A percentile compares a stretch with the other conserved stretches of the same genome.
Conservation (phyloP, 2,113 vertebrate genomes). For the Pseudolaguvia tuberculata region DNA sequence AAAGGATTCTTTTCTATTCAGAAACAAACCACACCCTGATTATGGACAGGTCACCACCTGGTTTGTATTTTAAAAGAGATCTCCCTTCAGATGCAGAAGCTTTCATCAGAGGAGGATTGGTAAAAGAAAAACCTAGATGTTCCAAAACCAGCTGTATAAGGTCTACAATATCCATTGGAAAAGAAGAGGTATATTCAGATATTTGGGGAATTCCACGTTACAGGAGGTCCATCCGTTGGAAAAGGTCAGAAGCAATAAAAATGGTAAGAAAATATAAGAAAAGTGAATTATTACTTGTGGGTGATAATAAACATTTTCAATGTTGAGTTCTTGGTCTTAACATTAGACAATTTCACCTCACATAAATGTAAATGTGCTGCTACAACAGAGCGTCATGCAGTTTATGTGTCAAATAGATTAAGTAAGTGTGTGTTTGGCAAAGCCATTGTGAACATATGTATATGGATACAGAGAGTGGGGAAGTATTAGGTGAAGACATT, state of each 20-base stretch:
- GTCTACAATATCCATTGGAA: constrained; percentile 32
- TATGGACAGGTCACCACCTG: constrained; percentile 24
- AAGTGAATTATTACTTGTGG: constrained; percentile 56
- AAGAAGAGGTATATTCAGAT: constrained; percentile 43
- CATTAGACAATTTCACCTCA: too few relatives aligned
- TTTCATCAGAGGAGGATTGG: constrained; percentile 9
- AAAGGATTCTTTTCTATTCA: constrained; percentile 11
- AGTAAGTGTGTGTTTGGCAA: constrained; percentile 56
- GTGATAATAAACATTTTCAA: constrained; percentile 57
- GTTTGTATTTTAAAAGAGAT: constrained; percentile 21
- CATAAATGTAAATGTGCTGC: too few relatives aligned
- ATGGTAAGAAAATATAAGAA: constrained; percentile 45
- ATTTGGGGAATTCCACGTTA: constrained; percentile 48
- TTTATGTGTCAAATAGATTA: constrained; percentile 61
- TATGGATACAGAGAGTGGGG: constrained; percentile 1
- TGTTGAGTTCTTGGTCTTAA: constrained; percentile 42
- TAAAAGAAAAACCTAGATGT: constrained; percentile 34
- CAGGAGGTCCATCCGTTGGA: constrained; percentile 32
- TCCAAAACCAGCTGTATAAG: constrained; percentile 44
- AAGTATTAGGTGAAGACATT: constrained; percentile 1
- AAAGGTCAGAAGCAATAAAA: constrained; percentile 43
- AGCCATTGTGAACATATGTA: constrained; percentile 28
- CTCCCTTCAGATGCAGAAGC: neutral
- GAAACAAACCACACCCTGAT: constrained; percentile 19
- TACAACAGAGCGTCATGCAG: constrained; percentile 54